These are phyloP conservation scores for Peromyscus melanophrys DNA, from an alignment of 2,797 vertebrate genomes.

Conservation along the genomic window DNA sequence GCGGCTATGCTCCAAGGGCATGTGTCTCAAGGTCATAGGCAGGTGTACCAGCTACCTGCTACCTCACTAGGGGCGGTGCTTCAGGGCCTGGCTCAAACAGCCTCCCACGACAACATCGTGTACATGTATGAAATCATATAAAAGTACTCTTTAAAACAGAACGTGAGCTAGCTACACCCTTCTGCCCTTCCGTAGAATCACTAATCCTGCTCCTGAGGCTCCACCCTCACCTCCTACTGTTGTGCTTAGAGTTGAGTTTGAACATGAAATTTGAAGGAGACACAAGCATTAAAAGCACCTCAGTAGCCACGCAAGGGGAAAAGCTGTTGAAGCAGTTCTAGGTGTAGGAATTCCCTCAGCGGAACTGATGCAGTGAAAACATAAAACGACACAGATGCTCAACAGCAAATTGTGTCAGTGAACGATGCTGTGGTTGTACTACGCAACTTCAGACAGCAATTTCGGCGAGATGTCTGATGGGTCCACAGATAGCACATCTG, in stretches of 20 bases:
- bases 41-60: too few relatives aligned
- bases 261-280: neutral
- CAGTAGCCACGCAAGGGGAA: neutral
- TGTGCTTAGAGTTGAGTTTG: neutral
- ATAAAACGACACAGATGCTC: neutral
- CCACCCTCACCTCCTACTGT: neutral
- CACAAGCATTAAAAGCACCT: neutral
- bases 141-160: neutral
- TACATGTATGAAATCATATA: neutral
- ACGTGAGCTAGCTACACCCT: neutral
- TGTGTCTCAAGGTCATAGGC: too few relatives aligned
- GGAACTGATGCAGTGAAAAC: neutral
- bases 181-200: neutral
- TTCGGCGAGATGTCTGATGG: too few relatives aligned
- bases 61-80: too few relatives aligned
- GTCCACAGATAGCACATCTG: too few relatives aligned
- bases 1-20: too few relatives aligned
- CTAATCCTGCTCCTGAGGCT: neutral
- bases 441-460: neutral
- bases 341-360: constrained; percentile 20
- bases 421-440: neutral
- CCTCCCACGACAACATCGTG: too few relatives aligned
- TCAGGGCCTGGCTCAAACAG: too few relatives aligned
- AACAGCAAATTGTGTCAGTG: neutral
- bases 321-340: neutral